phyloP scores from a whole-genome alignment of 2,113 vertebrate genomes.

The Cathartes aura region DNA sequence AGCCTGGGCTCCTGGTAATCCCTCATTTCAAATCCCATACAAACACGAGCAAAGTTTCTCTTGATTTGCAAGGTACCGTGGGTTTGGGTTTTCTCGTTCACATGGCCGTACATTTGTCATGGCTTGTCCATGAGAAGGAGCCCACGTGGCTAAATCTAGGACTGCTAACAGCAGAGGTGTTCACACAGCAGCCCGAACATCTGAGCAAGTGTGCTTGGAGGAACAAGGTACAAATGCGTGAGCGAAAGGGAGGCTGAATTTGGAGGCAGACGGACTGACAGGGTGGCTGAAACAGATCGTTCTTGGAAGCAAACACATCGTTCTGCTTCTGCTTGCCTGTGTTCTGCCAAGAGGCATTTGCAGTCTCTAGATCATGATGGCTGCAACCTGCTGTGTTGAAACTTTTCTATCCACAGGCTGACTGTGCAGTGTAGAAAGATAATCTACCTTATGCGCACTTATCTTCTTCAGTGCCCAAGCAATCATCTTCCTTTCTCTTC shows the following conservation, averaged over 20 bases:
- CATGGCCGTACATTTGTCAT: not conserved
- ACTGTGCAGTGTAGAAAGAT: slow-evolving; percentile 19
- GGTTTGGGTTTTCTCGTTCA: not conserved
- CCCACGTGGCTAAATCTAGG: not conserved
- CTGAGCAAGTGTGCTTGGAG: not conserved
- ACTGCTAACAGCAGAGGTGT: slow-evolving; percentile 12
- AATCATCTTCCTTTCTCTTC: not conserved
- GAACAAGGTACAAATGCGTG: not conserved
- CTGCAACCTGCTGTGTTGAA: slow-evolving; percentile 55
- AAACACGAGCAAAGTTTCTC: not conserved
- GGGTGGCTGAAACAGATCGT: slow-evolving; percentile 21
- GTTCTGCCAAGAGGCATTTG: slow-evolving; percentile 55
- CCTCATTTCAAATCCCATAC: not conserved
- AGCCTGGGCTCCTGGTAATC: not conserved
- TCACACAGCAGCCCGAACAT: slow-evolving; percentile 17
- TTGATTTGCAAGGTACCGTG: not conserved
- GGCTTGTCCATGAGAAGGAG: not conserved
- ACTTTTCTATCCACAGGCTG: slow-evolving; percentile 33
- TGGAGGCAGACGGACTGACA: not conserved
- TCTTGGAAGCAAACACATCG: slow-evolving; percentile 51
- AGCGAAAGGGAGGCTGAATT: not conserved
- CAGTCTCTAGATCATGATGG: slow-evolving; percentile 54
- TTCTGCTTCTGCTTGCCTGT: slow-evolving; percentile 20
- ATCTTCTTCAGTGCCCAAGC: not conserved
- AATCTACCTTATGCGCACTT: slow-evolving; percentile 42